Base-by-base conservation (phyloP, 2,113 vertebrate species). In the Atlantisia rogersi region DNA sequence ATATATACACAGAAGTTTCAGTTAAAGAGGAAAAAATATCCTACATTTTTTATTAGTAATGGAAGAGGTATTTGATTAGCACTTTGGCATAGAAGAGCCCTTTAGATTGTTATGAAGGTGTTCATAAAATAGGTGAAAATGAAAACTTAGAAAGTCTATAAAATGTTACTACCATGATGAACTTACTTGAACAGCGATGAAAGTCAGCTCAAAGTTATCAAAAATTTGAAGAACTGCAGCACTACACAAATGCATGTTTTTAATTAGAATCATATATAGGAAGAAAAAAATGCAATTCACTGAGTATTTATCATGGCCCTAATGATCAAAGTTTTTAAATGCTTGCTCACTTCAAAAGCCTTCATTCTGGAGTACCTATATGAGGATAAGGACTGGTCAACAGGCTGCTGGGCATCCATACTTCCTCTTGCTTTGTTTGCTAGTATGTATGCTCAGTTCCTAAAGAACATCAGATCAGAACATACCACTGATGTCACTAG, bases 201-300 rank as follows among this genome's bases (percentile, higher is more conserved):
- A 96, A 95, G 93, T 96, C 88, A 94, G 11, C 55, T 93, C 70
- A 93, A 96, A 95, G 95, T 96, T 90, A 95, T 25, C 14, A 86
- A 92, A 93, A 93, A 15, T 71, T 65, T 56, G 56, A 73, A 64
- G 39, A 95, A 78, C 28, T 86, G 9, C 12, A 94, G 28, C 44
- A 56, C 35, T 75, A 31, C 10, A 42, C 4, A 83, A 81, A 78
- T 40, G 74, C 2, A 1, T 68, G 3, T 15, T 74, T 76, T 55
- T 75, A 86, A 84, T 77, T 73, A 12, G 71, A 52, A 5, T 46
- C 4, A 15, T 71, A 1, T 48, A 21, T 9, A 21, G 6, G 3
- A 10, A 6, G 3, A 75, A 9, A 42, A 90, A 81, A 71, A 52
- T 64, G 15, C 21, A 24, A 26, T 81, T 88, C 15, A n/a, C 5